Evolutionary conservation across 2,797 vertebrate species (phyloP).

Genomic region (Poeciliopsis presidionis): DNA sequence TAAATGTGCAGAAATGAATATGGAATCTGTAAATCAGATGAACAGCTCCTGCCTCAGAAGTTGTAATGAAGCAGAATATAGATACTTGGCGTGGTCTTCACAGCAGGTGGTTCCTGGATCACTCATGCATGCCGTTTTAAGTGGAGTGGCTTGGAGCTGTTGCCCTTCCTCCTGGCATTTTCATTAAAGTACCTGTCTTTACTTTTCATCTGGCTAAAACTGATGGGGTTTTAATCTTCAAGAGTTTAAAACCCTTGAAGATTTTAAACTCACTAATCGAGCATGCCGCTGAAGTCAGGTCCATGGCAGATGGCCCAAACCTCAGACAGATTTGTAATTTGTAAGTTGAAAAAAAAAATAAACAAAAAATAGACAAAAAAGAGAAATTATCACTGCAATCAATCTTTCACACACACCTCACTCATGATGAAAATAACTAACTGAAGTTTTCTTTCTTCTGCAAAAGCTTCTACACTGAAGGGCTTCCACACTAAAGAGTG

Average conservation of each 20-base stretch:
- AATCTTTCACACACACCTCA: background rate
- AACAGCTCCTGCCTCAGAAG: slow-evolving; percentile 20
- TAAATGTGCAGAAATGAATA: slow-evolving; percentile 48
- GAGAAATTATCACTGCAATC: too few relatives aligned
- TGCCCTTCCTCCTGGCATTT: slow-evolving; percentile 3
- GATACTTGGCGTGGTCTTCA: slow-evolving; percentile 27
- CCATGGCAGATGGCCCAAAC: background rate
- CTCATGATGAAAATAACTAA: background rate
- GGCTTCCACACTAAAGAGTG: background rate
- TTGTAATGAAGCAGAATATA: slow-evolving; percentile 42
- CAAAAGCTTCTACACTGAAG: background rate
- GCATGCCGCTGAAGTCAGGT: background rate
- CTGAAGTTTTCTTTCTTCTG: background rate
- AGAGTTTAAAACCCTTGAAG: background rate
- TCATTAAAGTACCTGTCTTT: background rate
- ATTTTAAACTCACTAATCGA: background rate
- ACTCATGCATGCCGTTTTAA: slow-evolving; percentile 17
- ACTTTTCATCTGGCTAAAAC: background rate
- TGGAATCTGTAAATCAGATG: slow-evolving; percentile 53
- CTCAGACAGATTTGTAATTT: background rate
- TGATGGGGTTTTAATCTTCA: too few relatives aligned
- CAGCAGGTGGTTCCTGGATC: slow-evolving; percentile 49
- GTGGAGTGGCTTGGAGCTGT: slow-evolving; percentile 22
- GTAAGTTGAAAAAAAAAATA: background rate
- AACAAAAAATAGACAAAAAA: background rate